Evolutionary conservation across 2,113 vertebrate species (phyloP).

Genomic region (Xenus cinereus): DNA sequence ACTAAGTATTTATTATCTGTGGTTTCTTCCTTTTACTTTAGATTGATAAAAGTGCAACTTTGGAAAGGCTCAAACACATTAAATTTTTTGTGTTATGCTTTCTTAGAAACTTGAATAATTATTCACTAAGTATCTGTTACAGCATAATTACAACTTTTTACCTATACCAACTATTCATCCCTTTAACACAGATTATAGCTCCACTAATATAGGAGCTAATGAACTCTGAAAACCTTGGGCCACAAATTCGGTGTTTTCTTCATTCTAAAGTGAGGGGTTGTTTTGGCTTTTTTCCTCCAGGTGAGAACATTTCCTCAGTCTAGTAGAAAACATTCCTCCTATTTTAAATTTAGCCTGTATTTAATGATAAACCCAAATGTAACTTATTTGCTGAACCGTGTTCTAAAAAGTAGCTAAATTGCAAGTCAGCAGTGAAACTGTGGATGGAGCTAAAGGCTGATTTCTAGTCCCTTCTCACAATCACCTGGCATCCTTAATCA

Average conservation of each 20-base stretch:
- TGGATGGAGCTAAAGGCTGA: neutral
- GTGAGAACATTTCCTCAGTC: neutral
- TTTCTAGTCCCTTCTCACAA: neutral
- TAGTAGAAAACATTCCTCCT: neutral
- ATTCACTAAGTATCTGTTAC: neutral
- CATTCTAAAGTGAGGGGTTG: neutral
- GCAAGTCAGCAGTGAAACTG: neutral
- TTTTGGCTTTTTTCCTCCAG: neutral
- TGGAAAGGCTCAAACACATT: neutral
- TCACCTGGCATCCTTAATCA: neutral
- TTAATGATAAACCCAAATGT: neutral
- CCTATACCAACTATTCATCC: neutral
- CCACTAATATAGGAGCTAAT: neutral
- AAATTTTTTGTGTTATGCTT: neutral
- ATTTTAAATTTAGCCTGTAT: neutral
- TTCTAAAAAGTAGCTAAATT: neutral
- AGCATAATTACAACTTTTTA: neutral
- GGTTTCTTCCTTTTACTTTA: neutral
- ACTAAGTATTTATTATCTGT: neutral
- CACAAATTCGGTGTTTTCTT: neutral
- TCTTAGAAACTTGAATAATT: neutral
- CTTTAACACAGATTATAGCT: neutral
- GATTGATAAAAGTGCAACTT: neutral
- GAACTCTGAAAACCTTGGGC: neutral
- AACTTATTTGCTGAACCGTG: neutral